phyloP scores from a whole-genome alignment of 2,113 vertebrate genomes.

The Corythaeola cristata region DNA sequence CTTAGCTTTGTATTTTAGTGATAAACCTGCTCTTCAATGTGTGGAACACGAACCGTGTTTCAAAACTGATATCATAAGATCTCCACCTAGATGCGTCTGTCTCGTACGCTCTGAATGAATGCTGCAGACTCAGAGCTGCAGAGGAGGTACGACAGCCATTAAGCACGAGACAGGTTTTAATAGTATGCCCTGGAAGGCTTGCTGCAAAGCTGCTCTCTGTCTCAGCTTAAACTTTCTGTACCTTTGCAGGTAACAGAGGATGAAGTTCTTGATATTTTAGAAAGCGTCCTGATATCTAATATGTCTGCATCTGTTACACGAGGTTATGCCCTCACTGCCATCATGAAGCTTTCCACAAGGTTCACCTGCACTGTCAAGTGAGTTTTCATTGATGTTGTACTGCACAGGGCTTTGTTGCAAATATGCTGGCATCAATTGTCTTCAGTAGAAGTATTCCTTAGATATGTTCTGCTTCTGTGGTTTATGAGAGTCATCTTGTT shows the following conservation, averaged over 20 bases:
- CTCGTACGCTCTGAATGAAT: not conserved
- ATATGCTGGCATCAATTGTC: not conserved
- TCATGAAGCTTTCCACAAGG: slow-evolving; percentile 98
- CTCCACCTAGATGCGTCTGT: not conserved
- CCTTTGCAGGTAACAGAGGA: slow-evolving; percentile 91
- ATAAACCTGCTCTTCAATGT: not conserved
- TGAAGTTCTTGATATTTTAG: slow-evolving; percentile 97
- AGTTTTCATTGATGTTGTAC: slow-evolving; percentile 55
- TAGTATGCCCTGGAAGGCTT: not conserved
- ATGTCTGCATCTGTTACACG: slow-evolving; percentile 93
- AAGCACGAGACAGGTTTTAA: not conserved
- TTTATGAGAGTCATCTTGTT: not conserved
- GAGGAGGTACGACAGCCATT: not conserved
- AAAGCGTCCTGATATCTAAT: slow-evolving; percentile 96
- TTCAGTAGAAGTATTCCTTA: not conserved
- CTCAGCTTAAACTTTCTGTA: not conserved
- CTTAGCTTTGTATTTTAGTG: not conserved
- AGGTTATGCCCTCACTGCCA: slow-evolving; percentile 95
- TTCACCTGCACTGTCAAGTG: slow-evolving; percentile 95
- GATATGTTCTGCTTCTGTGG: not conserved
- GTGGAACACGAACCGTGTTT: not conserved
- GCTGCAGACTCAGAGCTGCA: not conserved
- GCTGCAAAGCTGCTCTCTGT: not conserved
- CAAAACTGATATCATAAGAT: not conserved
- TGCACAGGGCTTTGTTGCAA: not conserved